Base-by-base conservation (phyloP, 2,888 invertebrate genomes). In the Hirudinaria manillensis region DNA sequence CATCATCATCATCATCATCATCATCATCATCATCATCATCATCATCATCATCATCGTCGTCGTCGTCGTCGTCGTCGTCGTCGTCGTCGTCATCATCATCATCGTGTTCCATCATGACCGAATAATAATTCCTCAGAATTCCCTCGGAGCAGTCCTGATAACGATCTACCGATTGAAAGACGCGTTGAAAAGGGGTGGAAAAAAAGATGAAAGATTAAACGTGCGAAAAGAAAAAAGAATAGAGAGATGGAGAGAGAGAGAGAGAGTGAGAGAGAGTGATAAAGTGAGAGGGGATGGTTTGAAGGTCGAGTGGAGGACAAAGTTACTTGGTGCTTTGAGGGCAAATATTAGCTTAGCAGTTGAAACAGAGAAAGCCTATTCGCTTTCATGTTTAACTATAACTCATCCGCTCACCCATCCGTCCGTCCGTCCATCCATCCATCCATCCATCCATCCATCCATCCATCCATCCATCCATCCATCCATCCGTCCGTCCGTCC, bases 21-120 rank as follows among this genome's bases (percentile, higher is more conserved):
- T 73, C 73, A 68, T 73, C 73, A 73, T 67, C 73, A 72, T 72
- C 73, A 72, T 72, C 73, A 70, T 72, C 73, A 72, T 72, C 73
- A 66, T 72, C 73, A 66, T 72, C 73, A 66, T 72, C 73, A 66
- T 72, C 73, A 66, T 72, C 73, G 70, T 72, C 73, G 70, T 72
- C 73, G 70, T 24, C 70, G 70, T 66, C 71, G 36, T 38, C 71
- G 36, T 70, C 71, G 36, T 70, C 71, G 45, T 72, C 73, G 70
- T 72, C 61, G 70, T 72, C 73, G 70, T 24, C 73, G 70, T 66
- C 71, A 70, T 38, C 71, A 36, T 38, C 71, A 70, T 38, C 71
- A 67, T 32, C 67, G 24, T 27, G 19, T 24, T 21, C 3, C 27
- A 32, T 70, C 70, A 70, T 10, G 19, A 70, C 10, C 70, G 36